Conservation (phyloP, 1,140 invertebrate genomes). For the Charaxes varanes region DNA sequence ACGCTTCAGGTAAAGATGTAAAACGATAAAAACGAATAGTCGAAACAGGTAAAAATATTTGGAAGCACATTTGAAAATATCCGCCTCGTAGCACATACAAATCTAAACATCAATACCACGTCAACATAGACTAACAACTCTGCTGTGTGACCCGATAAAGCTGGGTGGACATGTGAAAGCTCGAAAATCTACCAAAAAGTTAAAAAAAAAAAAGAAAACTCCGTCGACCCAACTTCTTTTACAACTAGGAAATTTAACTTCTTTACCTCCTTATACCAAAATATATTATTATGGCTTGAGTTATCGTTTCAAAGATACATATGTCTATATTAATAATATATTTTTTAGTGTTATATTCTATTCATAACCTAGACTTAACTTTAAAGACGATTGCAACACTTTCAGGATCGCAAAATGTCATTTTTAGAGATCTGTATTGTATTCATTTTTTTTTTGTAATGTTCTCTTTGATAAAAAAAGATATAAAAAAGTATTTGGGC, state of each 20-base stretch:
- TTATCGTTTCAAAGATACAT: constrained; percentile 66
- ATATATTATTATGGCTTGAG: constrained; percentile 73
- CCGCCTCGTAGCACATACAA: constrained; percentile 13
- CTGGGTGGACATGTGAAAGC: constrained; percentile 42
- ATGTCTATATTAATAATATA: constrained; percentile 62
- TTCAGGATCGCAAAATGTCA: constrained; percentile 64
- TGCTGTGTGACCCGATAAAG: constrained; percentile 32
- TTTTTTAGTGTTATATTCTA: constrained; percentile 62
- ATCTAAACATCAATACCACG: constrained; percentile 31
- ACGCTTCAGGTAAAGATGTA: constrained; percentile 1
- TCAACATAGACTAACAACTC: constrained; percentile 4
- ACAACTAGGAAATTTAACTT: constrained; percentile 54
- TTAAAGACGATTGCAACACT: constrained; percentile 67
- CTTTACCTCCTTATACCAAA: constrained; percentile 69
- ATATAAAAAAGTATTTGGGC: no score
- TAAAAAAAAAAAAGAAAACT: constrained; percentile 20
- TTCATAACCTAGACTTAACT: constrained; percentile 61
- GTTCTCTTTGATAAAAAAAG: constrained; percentile 30
- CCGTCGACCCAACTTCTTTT: constrained; percentile 42
- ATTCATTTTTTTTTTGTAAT: constrained; percentile 38
- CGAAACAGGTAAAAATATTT: constrained; percentile 13
- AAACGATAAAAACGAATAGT: constrained; percentile 11
- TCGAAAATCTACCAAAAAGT: constrained; percentile 28
- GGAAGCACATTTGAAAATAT: constrained; percentile 21
- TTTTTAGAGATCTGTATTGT: constrained; percentile 56